Evolutionary conservation across 2,113 vertebrate genomes (phyloP).

Genomic region (Gopherus evgoodei): DNA sequence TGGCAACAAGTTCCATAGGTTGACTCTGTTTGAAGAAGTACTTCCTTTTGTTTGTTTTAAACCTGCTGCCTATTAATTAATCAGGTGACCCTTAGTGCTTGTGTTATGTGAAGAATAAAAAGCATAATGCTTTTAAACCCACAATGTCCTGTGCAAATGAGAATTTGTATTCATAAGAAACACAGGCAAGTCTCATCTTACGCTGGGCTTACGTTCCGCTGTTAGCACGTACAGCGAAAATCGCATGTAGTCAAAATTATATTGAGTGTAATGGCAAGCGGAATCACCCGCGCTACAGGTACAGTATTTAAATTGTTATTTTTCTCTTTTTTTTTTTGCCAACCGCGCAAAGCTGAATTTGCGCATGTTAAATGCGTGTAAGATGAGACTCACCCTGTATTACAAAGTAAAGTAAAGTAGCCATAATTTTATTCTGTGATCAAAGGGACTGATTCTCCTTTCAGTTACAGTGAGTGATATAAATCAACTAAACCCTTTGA

Average conservation of each 20-base stretch:
- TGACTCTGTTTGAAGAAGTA: neutral
- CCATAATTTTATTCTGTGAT: neutral
- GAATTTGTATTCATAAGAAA: neutral
- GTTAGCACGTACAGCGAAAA: too few species aligned
- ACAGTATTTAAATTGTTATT: too few species aligned
- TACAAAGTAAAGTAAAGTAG: neutral
- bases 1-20: neutral
- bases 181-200: too few species aligned
- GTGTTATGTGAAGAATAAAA: neutral
- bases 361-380: too few species aligned
- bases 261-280: too few species aligned
- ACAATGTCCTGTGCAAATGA: neutral
- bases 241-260: too few species aligned
- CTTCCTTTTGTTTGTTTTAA: neutral
- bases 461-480: neutral
- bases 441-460: neutral
- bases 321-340: too few species aligned
- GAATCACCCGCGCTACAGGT: too few species aligned
- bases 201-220: too few species aligned
- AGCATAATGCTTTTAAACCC: neutral
- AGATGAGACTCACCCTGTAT: neutral
- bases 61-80: neutral
- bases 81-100: neutral
- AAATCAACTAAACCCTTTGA: neutral
- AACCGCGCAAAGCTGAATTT: too few species aligned